Evolutionary conservation across 2,113 vertebrate genomes (phyloP), one percentile per base, ranked within the genome.

Genomic region (Dicerorhinus sumatrensis): DNA sequence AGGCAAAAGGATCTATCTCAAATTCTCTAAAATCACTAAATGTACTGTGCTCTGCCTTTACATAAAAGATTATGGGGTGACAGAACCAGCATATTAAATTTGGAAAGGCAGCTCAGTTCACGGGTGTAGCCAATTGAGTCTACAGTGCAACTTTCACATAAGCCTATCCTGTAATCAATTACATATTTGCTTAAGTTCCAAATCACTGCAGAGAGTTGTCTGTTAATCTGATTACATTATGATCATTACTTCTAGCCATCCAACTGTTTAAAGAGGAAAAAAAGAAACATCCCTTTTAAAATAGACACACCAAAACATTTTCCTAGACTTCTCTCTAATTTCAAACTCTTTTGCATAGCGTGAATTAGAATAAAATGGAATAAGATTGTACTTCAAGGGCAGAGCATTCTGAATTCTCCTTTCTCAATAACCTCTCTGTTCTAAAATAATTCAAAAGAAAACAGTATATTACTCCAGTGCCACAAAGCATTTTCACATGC

Each of bases 11-110:
- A 56, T 36, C 84, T 96, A 58, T 69, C 11, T 83, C 94, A 95
- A 82, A 92, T 97, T 97, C 92, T 89, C 65, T 73, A 89, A 89
- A 97, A 91, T 79, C 94, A 63, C 82, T 96, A 96, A 96, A 89
- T 97, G 96, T 12, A 51, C 13, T 65, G 56, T 81, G 72, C 39
- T 97, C 96, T 98, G 84, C 89, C 97, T 96, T n/a, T n/a, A 88
- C 20, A 8, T 56, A 69, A 97, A 96, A 90, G 76, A 70, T 77
- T 46, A 72, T 13, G 56, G 16, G 76, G 17, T 72, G 33, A 79
- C 20, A 31, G 95, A 97, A 81, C 21, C 42, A 54, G 25, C 63
- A 65, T 60, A 54, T 6, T n/a, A 51, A 39, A 81, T 36, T 54
- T 80, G 27, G 70, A 62, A 77, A 98, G 42, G 84, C 21, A 90